phyloP scores from a whole-genome alignment of 2,888 invertebrate species.

The Xiphydria camelus region DNA sequence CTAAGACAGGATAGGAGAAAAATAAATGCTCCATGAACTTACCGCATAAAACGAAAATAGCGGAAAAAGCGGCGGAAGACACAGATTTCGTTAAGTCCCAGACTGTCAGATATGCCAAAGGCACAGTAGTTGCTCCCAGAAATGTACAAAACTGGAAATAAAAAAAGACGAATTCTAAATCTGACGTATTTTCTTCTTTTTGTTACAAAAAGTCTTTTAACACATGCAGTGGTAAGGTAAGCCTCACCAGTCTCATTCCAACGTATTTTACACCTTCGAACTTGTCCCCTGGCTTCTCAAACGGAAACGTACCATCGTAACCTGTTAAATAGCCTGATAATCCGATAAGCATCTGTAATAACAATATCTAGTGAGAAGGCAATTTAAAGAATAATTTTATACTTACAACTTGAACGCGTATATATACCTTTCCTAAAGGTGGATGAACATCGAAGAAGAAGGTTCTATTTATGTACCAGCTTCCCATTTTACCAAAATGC shows the following conservation, averaged over 20 bases:
- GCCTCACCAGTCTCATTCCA: constrained; percentile 88
- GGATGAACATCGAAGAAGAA: constrained; percentile 99
- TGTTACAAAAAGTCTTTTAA: constrained; percentile 7
- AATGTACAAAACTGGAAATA: constrained; percentile 91
- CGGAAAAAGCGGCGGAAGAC: constrained; percentile 77
- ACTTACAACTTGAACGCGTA: not conserved
- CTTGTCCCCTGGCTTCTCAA: constrained; percentile 95
- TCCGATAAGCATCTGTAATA: constrained; percentile 88
- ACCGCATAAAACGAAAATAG: constrained; percentile 85
- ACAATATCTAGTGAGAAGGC: not conserved
- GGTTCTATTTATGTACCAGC: constrained; percentile 96
- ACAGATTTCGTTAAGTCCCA: constrained; percentile 87
- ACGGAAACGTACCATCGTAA: constrained; percentile 92
- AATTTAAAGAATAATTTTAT: not conserved
- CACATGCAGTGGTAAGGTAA: constrained; percentile 9
- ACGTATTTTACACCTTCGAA: constrained; percentile 86
- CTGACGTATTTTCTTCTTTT: not conserved
- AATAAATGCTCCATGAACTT: too few relatives aligned
- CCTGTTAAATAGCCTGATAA: constrained; percentile 89
- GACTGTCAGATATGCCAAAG: constrained; percentile 82
- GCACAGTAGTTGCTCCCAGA: constrained; percentile 83
- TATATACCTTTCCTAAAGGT: constrained; percentile 86
- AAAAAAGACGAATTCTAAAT: constrained; percentile 47
- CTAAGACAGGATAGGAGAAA: too few relatives aligned
- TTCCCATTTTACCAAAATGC: constrained; percentile 98